These are phyloP conservation scores for Rhinichthys osculus DNA, from an alignment of 2,797 vertebrate genomes.

Conservation along the genomic window DNA sequence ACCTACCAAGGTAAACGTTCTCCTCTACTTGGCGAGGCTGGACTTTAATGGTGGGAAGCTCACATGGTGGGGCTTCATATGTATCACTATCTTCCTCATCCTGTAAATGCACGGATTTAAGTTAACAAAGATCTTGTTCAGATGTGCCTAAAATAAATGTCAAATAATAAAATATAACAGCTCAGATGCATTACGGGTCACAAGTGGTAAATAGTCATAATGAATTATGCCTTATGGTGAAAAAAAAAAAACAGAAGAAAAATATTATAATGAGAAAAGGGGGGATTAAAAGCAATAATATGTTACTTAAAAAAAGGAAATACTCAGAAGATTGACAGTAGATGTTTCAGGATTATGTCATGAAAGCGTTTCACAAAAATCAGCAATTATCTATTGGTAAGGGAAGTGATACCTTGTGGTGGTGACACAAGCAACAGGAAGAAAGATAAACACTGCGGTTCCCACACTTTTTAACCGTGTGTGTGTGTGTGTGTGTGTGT, in stretches of 20 bases:
- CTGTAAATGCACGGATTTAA: conserved; percentile 57
- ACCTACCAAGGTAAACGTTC: conserved; percentile 77
- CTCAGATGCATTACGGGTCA: background rate
- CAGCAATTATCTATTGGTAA: background rate
- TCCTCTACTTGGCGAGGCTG: conserved; percentile 70
- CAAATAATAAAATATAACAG: background rate
- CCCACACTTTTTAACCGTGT: background rate
- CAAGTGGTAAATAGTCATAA: background rate
- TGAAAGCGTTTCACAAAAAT: background rate
- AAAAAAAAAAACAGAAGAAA: background rate
- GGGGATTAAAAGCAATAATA: background rate
- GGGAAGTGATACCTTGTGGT: conserved; percentile 42
- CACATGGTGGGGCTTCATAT: conserved; percentile 80
- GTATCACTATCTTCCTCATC: conserved; percentile 76
- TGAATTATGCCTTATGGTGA: background rate
- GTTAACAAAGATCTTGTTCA: background rate
- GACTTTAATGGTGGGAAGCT: conserved; percentile 69
- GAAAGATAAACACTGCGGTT: background rate
- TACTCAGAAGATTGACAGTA: background rate
- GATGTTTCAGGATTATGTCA: background rate
- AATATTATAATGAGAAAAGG: background rate
- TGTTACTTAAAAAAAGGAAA: background rate
- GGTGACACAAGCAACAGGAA: conserved; percentile 11
- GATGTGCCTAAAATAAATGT: background rate
- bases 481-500: background rate